Evolutionary conservation across 2,113 vertebrate species (phyloP).

Genomic region (Eudorcas thomsonii): DNA sequence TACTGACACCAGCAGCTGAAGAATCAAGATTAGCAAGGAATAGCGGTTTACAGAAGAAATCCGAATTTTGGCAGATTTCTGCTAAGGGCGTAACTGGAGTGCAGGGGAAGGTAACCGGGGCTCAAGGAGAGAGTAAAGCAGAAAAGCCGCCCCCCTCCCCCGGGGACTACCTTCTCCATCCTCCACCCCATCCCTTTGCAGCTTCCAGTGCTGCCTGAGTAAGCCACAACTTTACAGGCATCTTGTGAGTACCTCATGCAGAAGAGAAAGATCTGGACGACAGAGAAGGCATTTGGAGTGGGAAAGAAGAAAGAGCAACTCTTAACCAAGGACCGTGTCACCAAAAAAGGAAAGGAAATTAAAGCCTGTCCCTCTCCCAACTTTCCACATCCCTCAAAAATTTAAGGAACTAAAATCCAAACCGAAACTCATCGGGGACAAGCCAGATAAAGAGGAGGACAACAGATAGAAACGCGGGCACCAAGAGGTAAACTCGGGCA

Average conservation of each 20-base stretch:
- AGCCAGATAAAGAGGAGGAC: not conserved
- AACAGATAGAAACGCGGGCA: not conserved
- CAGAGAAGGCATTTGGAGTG: not conserved
- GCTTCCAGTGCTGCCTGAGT: not conserved
- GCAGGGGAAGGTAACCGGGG: not conserved
- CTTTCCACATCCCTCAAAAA: not conserved
- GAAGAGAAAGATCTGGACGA: not conserved
- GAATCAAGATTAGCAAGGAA: constrained; percentile 21
- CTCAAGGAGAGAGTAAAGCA: not conserved
- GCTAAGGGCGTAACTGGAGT: not conserved
- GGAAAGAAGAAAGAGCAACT: constrained; percentile 28
- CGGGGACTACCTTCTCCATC: not conserved
- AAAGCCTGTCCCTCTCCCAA: not conserved
- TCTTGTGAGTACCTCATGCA: not conserved
- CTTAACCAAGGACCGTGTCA: constrained; percentile 2
- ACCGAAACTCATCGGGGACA: not conserved
- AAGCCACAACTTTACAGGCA: constrained; percentile 47
- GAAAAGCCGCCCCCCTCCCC: not conserved
- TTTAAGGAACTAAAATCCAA: not conserved
- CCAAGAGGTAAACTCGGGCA: constrained; percentile 32
- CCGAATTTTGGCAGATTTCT: constrained; percentile 28
- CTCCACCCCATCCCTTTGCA: not conserved
- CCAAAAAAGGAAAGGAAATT: constrained; percentile 59
- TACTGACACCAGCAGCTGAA: not conserved
- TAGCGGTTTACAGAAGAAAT: constrained; percentile 10